phyloP scores from a whole-genome alignment of 2,113 vertebrate genomes.

The Xerus inauris region DNA sequence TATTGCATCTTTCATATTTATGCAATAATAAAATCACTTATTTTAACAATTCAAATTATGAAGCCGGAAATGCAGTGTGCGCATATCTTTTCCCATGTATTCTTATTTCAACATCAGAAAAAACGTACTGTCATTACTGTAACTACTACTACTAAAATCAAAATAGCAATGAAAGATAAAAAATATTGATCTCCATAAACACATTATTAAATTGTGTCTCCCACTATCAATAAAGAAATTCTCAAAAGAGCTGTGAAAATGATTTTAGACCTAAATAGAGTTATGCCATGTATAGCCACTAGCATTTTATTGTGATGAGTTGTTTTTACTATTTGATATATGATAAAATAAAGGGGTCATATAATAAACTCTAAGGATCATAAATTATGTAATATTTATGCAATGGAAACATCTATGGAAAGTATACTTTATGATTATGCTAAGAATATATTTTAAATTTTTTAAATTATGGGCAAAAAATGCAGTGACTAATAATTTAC shows the following conservation, averaged over 20 bases:
- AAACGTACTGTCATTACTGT: not conserved
- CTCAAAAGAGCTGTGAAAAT: not conserved
- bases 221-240: not conserved
- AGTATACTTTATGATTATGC: not conserved
- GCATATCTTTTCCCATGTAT: not conserved
- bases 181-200: not conserved
- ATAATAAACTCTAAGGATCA: not conserved
- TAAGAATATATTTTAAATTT: not conserved
- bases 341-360: not conserved
- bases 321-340: not conserved
- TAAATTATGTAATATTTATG: not conserved
- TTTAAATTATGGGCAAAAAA: not conserved
- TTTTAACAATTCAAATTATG: not conserved
- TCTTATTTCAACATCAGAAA: not conserved
- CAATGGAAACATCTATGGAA: not conserved
- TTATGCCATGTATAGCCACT: not conserved
- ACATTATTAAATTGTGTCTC: not conserved
- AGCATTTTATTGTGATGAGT: not conserved
- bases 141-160: not conserved
- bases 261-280: not conserved
- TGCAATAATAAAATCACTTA: not conserved
- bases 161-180: not conserved
- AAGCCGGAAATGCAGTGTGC: not conserved
- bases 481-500: not conserved
- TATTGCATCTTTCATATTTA: not conserved